Evolutionary conservation across 1,140 invertebrate genomes (phyloP).

Genomic region (Nephotettix cincticeps): DNA sequence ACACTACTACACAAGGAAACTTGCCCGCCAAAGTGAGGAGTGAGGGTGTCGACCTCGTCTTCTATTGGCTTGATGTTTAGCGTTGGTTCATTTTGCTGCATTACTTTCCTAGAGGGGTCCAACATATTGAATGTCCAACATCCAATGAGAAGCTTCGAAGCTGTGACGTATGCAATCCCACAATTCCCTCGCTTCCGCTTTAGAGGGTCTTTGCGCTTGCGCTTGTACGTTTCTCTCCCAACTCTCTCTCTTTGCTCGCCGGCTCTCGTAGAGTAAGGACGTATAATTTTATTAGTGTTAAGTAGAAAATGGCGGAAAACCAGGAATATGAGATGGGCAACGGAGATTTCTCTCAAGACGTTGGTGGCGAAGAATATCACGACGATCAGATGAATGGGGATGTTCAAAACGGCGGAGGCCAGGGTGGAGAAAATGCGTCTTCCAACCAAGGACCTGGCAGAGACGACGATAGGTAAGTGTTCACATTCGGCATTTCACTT

Average conservation of each 20-base stretch:
- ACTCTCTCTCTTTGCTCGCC: conserved; percentile 29
- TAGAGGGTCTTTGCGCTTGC: neutral
- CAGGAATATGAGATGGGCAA: conserved; percentile 35
- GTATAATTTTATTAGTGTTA: conserved; percentile 25
- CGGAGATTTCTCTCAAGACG: conserved; percentile 29
- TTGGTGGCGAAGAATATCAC: conserved; percentile 35
- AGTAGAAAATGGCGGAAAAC: conserved; percentile 33
- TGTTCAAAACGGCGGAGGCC: conserved; percentile 60
- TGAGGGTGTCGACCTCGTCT: neutral
- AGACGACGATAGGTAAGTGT: conserved; percentile 72
- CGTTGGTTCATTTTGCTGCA: neutral
- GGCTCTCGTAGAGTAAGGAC: conserved; percentile 17
- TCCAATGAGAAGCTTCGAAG: neutral
- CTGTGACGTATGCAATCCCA: neutral
- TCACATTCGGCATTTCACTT: neutral
- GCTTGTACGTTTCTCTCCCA: neutral
- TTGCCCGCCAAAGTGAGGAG: neutral
- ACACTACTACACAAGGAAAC: no score
- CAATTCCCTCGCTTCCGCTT: conserved; percentile 13
- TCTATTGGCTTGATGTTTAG: neutral
- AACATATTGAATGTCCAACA: neutral
- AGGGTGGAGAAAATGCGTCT: conserved; percentile 61
- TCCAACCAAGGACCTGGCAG: conserved; percentile 58
- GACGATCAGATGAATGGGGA: conserved; percentile 59
- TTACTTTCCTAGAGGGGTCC: neutral